Base-by-base conservation (phyloP, 2,888 invertebrate genomes). In the Drosophila bunnanda region DNA sequence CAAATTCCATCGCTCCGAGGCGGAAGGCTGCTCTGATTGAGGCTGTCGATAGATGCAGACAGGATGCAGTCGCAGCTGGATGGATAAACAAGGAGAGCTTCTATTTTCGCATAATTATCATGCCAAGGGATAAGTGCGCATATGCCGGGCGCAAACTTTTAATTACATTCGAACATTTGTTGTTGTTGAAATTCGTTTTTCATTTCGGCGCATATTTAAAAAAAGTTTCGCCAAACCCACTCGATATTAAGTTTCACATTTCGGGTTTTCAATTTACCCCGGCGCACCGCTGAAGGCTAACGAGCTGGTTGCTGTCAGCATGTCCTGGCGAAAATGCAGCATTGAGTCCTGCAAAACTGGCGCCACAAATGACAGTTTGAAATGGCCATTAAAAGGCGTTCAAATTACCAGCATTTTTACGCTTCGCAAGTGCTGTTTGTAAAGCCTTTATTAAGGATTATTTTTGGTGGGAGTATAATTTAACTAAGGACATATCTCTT, bases 161-260 rank as follows among this genome's bases (percentile, higher is more conserved):
- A 65, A 62, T 65, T 62, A 44, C 62, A 62, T 38, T 52, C 15
- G 17, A n/a, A 12, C 1, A 28, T 28, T 28, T 44, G n/a, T 28
- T 46, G 25, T 25, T 25, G 13, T 9, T n/a, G 25, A 30, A 62
- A 52, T 46, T 28, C 46, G 1, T 38, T 25, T 38, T 25, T 20
- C 12, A 20, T 17, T 39, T 20, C 13, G 38, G 4, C 12, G 10
- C 10, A 12, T 32, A 12, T 32, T 32, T 32, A 8, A 2, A 22
- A 15, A 25, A 25, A 44, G 44, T 44, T 32, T n/a, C 12, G 10
- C 13, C 46, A 28, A n/a, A 25, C n/a, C 3, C 32, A n/a, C 53
- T 41, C 55, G 59, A 22, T 60, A 59, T 53, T 54, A 22, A 60
- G 46, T 59, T 59, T 59, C 30, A 1, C 15, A 3, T n/a, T 50